Evolutionary conservation across 1,140 invertebrate species (phyloP).

Genomic region (Conopomorpha cramerella): DNA sequence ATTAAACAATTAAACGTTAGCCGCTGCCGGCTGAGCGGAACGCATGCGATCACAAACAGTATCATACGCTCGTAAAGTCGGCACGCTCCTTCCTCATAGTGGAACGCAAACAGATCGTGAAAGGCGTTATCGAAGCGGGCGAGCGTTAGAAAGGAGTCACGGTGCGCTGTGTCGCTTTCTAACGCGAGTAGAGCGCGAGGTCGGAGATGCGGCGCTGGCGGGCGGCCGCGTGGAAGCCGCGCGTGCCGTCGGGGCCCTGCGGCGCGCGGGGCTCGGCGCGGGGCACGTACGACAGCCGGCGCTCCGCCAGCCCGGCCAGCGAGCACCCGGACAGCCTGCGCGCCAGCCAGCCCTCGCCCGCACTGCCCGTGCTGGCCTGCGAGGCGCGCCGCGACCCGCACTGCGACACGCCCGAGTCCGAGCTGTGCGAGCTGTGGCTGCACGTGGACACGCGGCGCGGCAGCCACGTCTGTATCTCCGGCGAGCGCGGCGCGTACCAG

Average conservation of each 20-base stretch:
- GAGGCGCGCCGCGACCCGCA: constrained; percentile 64
- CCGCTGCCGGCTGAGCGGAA: constrained; percentile 17
- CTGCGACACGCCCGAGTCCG: constrained; percentile 57
- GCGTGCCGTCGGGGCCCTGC: constrained; percentile 81
- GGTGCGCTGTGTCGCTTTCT: constrained; percentile 50
- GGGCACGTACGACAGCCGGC: constrained; percentile 54
- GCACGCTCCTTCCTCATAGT: constrained; percentile 35
- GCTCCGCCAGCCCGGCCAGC: constrained; percentile 56
- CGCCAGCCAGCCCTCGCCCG: constrained; percentile 57
- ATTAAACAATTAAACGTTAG: no score
- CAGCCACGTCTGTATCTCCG: constrained; percentile 67
- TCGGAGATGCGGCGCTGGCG: constrained; percentile 57
- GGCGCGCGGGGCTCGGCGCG: constrained; percentile 70
- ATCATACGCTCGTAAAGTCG: no score
- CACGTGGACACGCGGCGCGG: constrained; percentile 64
- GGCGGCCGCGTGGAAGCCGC: constrained; percentile 70
- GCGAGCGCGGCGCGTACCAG: constrained; percentile 57
- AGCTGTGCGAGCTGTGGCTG: constrained; percentile 59
- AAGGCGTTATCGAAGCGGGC: constrained; percentile 50
- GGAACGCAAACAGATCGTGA: constrained; percentile 41
- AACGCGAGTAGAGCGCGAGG: constrained; percentile 57
- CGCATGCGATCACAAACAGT: constrained; percentile 29
- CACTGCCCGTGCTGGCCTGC: constrained; percentile 61
- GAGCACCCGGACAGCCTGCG: constrained; percentile 60
- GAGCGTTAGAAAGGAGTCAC: constrained; percentile 57